Base-by-base conservation (phyloP, 2,797 vertebrate species). In the Chanos chanos region DNA sequence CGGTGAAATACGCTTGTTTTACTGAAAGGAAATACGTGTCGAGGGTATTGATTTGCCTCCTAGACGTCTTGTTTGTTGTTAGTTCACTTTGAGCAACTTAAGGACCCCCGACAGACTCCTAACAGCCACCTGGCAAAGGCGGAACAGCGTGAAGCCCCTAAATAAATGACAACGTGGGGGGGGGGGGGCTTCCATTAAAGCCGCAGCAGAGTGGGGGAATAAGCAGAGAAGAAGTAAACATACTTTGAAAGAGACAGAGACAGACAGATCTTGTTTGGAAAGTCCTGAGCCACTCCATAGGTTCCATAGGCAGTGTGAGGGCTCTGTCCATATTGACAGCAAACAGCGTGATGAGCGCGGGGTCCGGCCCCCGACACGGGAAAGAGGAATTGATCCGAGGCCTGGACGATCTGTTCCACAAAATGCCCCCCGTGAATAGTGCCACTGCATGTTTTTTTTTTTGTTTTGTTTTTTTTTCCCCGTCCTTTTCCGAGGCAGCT, bases 41-140 rank as follows among this genome's bases (percentile, higher is more conserved):
- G 65, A 22, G 4, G 21, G 7, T 76, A 77, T 82, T 71, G 77
- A 85, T 83, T 82, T 64, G 65, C 50, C 44, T 62, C 52, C 13
- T 50, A 24, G 62, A 71, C 70, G 59, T 73, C 70, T 76, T 83
- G 72, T 77, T 84, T 84, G 83, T 79, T 77, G 78, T 74, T 72
- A 75, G 77, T 72, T 75, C 71, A 75, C 81, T 81, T 75, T 6
- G 55, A 81, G 72, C 78, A 78, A 75, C 76, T 66, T 62, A 76
- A 77, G 73, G 57, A 79, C 77, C 75, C 77, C 81, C 77, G 69
- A 72, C 73, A 31, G 81, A 64, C 72, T 61, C 41, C 71, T 73
- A 77, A 83, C 75, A 74, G 75, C 79, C 79, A 80, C 76, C 81
- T 85, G 81, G 81, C 77, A 77, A 71, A 74, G 61, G 61, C 44